phyloP scores from a whole-genome alignment of 2,888 invertebrate genomes.

The Sarcophaga carnaria region DNA sequence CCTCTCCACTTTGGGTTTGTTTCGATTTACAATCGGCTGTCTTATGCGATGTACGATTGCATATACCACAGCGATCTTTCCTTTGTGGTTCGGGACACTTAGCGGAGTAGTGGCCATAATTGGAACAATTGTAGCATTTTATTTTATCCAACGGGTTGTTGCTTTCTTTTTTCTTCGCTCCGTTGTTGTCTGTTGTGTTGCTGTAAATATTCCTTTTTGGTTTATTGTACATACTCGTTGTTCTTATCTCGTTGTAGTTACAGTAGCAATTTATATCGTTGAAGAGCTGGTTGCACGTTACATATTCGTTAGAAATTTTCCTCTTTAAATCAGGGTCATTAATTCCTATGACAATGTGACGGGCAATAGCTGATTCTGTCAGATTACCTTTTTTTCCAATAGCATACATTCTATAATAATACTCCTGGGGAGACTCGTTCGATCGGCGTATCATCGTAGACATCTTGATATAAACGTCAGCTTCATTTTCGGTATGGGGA shows the following conservation, averaged over 20 bases:
- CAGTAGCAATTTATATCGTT: slow-evolving; percentile 18
- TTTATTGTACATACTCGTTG: not conserved
- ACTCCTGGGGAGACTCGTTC: slow-evolving; percentile 1
- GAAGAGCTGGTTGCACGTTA: not conserved
- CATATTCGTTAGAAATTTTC: slow-evolving; percentile 55
- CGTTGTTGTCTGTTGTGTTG: not conserved
- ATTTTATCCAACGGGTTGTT: not conserved
- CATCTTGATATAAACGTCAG: slow-evolving; percentile 22
- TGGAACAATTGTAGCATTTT: slow-evolving; percentile 5
- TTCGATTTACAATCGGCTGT: slow-evolving; percentile 26
- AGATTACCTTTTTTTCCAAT: slow-evolving; percentile 43
- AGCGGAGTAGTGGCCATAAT: not conserved
- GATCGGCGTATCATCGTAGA: slow-evolving; percentile 18
- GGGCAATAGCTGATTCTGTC: slow-evolving; percentile 41
- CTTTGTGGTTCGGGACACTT: slow-evolving; percentile 45
- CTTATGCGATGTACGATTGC: slow-evolving; percentile 33
- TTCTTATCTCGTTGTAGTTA: slow-evolving; percentile 27
- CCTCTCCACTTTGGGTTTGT: slow-evolving; percentile 21
- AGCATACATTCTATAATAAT: slow-evolving; percentile 55
- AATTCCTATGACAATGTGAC: slow-evolving; percentile 59
- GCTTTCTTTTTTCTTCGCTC: not conserved
- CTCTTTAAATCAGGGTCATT: slow-evolving; percentile 17
- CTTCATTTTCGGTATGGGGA: slow-evolving; percentile 13
- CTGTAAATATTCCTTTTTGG: slow-evolving; percentile 8
- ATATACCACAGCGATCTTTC: slow-evolving; percentile 13